Evolutionary conservation across 2,888 invertebrate genomes (phyloP), one percentile per base, ranked within the genome.

Genomic region (Acanthoscelides obtectus): DNA sequence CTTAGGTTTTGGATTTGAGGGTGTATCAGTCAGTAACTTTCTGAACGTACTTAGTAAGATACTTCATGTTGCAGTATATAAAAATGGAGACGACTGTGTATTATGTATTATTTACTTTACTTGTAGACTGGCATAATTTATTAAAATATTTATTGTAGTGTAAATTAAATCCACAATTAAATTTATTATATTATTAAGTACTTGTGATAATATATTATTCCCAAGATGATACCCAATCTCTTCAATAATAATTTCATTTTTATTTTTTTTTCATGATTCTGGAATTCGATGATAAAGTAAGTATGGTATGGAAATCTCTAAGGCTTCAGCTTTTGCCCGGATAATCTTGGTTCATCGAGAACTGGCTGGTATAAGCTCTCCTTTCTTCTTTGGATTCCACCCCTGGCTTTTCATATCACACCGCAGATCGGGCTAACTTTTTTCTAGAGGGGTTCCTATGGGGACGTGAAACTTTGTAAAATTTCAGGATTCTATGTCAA

Each of bases 131-230:
- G 76, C 75, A 72, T 79, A 79, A 79, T 77, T 79, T 79, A 79
- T 79, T 79, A 76, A 76, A 74, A 78, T 79, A 79, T 79, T 79
- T 79, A 79, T 79, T 79, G 78, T 79, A 79, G 77, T 75, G 76
- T 74, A 70, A 75, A 76, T 75, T 76, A 77, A 79, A 66, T 8
- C 66, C 22, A 66, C 22, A 22, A 22, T 21, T 22, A 22, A 66
- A 66, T 66, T 66, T 20, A 45, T 45, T 45, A 45, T 45, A 45
- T 45, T 45, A 45, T 45, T 45, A 45, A 45, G 45, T 45, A 45
- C 45, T 45, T 45, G 45, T 45, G 45, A 45, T 45, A 45, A 45
- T 45, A 45, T 45, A 45, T 45, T 45, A 45, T 45, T 45, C 45
- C 45, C 45, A 45, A 45, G 45, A 45, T 12, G 45, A 45, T 45